Evolutionary conservation across 30 jellyfish, hydroid and myxozoan species (phyloP).

Genomic region (Hydractinia echinata): DNA sequence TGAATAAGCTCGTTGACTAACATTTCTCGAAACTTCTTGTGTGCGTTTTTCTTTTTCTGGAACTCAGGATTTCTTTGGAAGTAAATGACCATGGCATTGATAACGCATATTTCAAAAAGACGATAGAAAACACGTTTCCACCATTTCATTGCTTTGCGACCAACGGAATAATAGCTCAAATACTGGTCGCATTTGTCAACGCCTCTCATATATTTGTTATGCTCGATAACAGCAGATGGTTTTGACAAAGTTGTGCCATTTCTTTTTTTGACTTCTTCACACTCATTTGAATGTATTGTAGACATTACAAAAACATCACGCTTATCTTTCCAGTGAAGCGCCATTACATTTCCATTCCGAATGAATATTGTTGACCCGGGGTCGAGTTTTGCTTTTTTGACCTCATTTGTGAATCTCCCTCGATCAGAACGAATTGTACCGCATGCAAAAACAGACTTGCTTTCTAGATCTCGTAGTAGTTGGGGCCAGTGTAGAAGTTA

Average conservation of each 20-base stretch:
- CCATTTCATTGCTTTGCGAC: not conserved
- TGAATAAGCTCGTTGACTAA: not conserved
- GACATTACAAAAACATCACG: not conserved
- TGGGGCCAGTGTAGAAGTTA: too few relatives aligned
- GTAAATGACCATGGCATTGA: not conserved
- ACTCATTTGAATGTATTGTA: not conserved
- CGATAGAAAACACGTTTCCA: not conserved
- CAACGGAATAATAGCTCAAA: not conserved
- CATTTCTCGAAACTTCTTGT: conserved; percentile 1
- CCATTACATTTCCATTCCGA: not conserved
- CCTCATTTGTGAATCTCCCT: not conserved
- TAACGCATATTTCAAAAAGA: not conserved
- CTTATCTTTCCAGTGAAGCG: not conserved
- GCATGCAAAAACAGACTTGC: too few relatives aligned
- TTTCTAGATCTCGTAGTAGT: too few relatives aligned
- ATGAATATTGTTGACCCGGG: not conserved
- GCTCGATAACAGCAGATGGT: too few relatives aligned
- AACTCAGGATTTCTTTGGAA: not conserved
- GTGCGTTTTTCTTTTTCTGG: not conserved
- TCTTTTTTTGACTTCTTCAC: not conserved
- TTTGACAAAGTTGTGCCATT: too few relatives aligned
- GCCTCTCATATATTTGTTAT: too few relatives aligned
- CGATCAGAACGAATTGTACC: conserved; percentile 2
- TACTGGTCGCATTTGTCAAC: too few relatives aligned
- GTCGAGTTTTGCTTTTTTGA: not conserved